Percentiles rank a stretch among this genome's conserved stretches.
Evolutionary conservation across 1,140 invertebrate genomes (phyloP).

Genomic region (Acromyrmex echinatior): DNA sequence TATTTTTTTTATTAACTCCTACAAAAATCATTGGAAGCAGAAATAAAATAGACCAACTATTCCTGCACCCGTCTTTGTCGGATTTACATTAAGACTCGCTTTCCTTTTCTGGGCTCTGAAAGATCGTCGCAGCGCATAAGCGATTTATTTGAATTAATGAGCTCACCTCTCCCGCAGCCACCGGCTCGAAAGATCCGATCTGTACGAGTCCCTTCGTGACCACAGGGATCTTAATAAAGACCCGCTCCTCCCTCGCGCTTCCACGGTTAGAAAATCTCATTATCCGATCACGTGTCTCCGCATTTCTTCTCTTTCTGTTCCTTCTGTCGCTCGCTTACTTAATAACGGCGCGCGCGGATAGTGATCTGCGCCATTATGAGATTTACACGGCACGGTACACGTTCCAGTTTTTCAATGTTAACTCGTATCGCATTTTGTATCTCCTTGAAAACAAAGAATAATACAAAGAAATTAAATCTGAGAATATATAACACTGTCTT

Average conservation of each 20-base stretch:
- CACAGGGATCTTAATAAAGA: constrained; percentile 78
- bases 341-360: constrained; percentile 51
- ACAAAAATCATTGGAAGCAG: constrained; percentile 74
- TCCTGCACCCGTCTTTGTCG: constrained; percentile 80
- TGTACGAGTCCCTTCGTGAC: constrained; percentile 72
- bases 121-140: constrained; percentile 83
- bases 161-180: constrained; percentile 76
- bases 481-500: not conserved
- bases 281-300: constrained; percentile 64
- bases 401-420: constrained; percentile 44
- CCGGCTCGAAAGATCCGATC: constrained; percentile 80
- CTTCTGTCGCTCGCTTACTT: constrained; percentile 40
- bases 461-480: constrained; percentile 4
- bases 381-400: constrained; percentile 12
- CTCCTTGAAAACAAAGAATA: not conserved
- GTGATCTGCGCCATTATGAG: constrained; percentile 39
- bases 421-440: constrained; percentile 20
- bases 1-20: not conserved
- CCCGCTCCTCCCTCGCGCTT: constrained; percentile 40
- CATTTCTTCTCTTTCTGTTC: constrained; percentile 33
- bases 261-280: constrained; percentile 81
- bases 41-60: constrained; percentile 64
- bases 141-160: constrained; percentile 86
- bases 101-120: constrained; percentile 64
- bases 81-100: constrained; percentile 74